Base-by-base conservation (phyloP, 2,888 invertebrate species). In the Drosophila colorata region DNA sequence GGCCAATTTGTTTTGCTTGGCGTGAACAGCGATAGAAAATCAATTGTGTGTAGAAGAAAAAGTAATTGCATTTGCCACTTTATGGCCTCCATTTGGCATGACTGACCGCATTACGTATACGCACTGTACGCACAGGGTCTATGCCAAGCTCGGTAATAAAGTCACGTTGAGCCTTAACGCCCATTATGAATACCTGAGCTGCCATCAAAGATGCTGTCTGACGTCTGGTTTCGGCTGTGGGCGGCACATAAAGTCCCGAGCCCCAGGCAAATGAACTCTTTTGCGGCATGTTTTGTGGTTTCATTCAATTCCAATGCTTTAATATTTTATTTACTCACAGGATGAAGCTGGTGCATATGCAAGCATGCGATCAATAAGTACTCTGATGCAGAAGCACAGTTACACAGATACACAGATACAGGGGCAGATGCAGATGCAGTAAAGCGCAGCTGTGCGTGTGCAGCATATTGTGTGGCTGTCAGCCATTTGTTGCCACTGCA, bases 1-100 rank as follows among this genome's bases (percentile, higher is more conserved):
- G 87, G 74, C 53, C 89, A 88, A 85, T 85, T 85, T 79, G 68
- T 53, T 72, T 69, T 59, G 67, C 79, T 75, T 60, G 82, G 82
- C 70, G 70, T 74, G 48, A 61, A 31, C 14, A 18, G 55, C 69
- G 69, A 70, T 69, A 74, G 78, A 83, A 86, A 83, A 83, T 83
- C 83, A 83, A 83, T 83, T 88, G 86, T 80, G 80, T 67, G 77
- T 69, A n/a, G 28, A 33, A 41, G 53, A 51, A 59, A 64, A 74
- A 77, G 83, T 86, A 87, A 88, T 83, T 83, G 82, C 63, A 76
- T 79, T 73, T 68, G 51, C 49, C 55, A 49, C 38, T 64, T 70
- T 69, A 69, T 69, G 46, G 51, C 37, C 41, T 25, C 13, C 44
- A 40, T 53, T 44, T 31, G 31, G 37, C 38, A 43, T 37, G 37